Evolutionary conservation across 2,888 invertebrate genomes (phyloP).

Genomic region (Archips crataeganus): DNA sequence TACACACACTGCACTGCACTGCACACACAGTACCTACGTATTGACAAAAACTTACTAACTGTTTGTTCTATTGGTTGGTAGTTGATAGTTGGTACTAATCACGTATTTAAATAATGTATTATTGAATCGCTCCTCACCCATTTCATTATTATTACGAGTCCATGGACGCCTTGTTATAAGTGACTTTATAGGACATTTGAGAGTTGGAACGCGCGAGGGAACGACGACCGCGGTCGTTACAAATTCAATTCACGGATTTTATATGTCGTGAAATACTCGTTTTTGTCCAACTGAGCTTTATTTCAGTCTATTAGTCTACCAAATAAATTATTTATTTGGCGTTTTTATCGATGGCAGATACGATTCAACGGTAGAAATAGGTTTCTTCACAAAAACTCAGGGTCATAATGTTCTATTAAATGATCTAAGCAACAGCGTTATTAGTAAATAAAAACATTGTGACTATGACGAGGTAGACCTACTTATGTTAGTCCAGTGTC

Average conservation of each 20-base stretch:
- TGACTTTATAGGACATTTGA: conserved; percentile 49
- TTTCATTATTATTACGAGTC: conserved; percentile 28
- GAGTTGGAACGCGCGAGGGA: conserved; percentile 47
- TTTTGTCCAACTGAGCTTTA: conserved; percentile 29
- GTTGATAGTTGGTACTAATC: background rate
- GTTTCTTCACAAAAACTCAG: background rate
- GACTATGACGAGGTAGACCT: background rate
- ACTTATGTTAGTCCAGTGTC: background rate
- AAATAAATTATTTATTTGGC: conserved; percentile 31
- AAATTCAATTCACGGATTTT: conserved; percentile 50
- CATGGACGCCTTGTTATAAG: conserved; percentile 44
- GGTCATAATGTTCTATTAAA: background rate
- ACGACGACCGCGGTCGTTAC: conserved; percentile 42
- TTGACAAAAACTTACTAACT: background rate
- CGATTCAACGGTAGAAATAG: conserved; percentile 3
- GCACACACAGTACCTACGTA: too few relatives aligned
- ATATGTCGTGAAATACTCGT: conserved; percentile 23
- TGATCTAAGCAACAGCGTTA: background rate
- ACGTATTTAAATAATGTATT: background rate
- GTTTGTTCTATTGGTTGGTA: background rate
- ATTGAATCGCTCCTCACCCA: conserved; percentile 9
- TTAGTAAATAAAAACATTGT: background rate
- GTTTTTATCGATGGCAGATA: conserved; percentile 22
- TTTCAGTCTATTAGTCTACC: conserved; percentile 30
- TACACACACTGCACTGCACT: too few relatives aligned